Base-by-base conservation (phyloP, 1,140 invertebrate species). In the Aleiodes sp. region DNA sequence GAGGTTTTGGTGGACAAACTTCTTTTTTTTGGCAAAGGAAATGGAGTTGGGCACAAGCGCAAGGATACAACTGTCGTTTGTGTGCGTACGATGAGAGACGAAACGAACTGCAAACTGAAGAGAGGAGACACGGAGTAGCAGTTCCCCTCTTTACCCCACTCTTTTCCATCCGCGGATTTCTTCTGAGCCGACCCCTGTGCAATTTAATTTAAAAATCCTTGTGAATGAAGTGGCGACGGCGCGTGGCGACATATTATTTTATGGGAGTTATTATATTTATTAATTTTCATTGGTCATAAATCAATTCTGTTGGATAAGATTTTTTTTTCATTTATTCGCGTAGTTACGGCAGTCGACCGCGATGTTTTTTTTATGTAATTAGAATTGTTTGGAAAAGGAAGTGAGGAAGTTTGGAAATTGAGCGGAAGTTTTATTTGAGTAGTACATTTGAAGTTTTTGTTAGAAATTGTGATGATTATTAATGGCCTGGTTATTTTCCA, bases 191-290 rank as follows among this genome's bases (percentile, higher is more conserved):
- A n/a, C n/a, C n/a, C n/a, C n/a, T n/a, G n/a, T n/a, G n/a, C n/a
- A n/a, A n/a, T n/a, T n/a, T 31, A 70, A 60, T 52, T 9, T 57
- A 6, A 6, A 29, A 31, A 56, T 41, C 46, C 33, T 72, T 63
- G 73, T 74, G 73, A 74, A 74, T 74, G 70, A 74, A 74, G 66
- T 66, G 70, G 70, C 70, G 73, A 71, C 69, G 62, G 70, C 70
- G 72, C 67, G 65, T 28, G 2, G 41, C 2, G 41, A 46, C n/a
- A 46, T 46, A 16, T 35, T 35, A 35, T 35, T 35, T 35, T 35
- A 35, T 4, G 41, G 4, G 14, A 2, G 41, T n/a, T 46, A 16
- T 6, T n/a, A 2, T 46, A 14, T 16, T 35, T 35, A 35, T 35
- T 35, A n/a, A n/a, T n/a, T n/a, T n/a, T n/a, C n/a, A n/a, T n/a